Evolutionary conservation across 2,888 invertebrate genomes (phyloP), one percentile per base, ranked within the genome.

Genomic region (Platynereis dumerilii): DNA sequence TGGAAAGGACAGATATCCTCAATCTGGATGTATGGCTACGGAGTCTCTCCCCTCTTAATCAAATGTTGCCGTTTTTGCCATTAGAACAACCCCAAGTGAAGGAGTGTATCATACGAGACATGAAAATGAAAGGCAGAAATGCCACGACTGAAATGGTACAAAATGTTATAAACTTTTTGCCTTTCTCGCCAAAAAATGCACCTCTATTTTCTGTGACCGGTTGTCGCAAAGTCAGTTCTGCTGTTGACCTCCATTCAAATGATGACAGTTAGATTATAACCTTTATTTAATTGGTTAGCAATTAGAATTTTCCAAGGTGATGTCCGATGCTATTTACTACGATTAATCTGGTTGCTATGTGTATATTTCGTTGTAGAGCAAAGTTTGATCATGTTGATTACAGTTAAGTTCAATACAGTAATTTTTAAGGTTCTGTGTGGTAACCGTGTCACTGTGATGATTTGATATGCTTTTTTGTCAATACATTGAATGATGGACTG

Each of bases 51-150:
- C 61, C 76, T 1, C 74, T 80, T 39, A 75, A 77, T 27, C 59
- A 62, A 5, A 73, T 74, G 61, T 73, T 80, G 12, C 80, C 80
- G 10, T 80, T 80, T 64, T 65, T 80, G 53, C 80, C 80, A 2
- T 72, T 80, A 1, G 77, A 77, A 28, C 74, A 71, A 60, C 29
- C 64, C 2, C 79, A 79, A 69, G 76, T 79, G 5, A 65, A 69
- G n/a, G 71, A 76, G 53, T 80, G 80, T 62, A 76, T 78, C 56
- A 68, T 72, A 44, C 65, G 69, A 28, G 77, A 79, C 54, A 68
- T 79, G 28, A 59, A 67, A 20, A 45, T 64, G n/a, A 77, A 58
- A 26, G 59, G 58, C 3, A 39, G 64, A 3, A 34, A 44, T 45
- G 72, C 73, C n/a, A 66, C 64, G 57, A 55, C 20, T 3, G 44